Base-by-base conservation (phyloP, 2,888 invertebrate species). In the Cerastis rubricosa region DNA sequence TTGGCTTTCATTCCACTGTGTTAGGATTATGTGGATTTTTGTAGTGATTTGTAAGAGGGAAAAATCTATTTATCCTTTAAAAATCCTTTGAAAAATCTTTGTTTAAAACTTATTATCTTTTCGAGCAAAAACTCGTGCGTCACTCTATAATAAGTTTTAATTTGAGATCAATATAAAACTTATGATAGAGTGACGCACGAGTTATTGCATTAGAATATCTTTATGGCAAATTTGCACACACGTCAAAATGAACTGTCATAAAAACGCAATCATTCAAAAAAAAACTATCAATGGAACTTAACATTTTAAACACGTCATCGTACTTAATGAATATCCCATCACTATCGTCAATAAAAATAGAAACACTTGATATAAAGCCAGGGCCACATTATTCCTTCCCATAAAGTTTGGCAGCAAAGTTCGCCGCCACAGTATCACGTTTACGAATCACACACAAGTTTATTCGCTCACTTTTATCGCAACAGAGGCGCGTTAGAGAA, bases 401-500 rank as follows among this genome's bases (percentile, higher is more conserved):
- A 83, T 51, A 87, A 83, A 85, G 84, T 88, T 89, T 80, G 81
- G 81, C 72, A 86, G 66, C 85, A 84, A 91, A 92, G 89, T 79
- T 77, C 76, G 82, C 85, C 91, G 90, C 88, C 89, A 86, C 87
- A 87, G 91, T 96, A 96, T 96, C 96, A 94, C 93, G 90, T 92
- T 92, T 90, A 91, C 91, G 93, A 94, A 96, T 96, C 96, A 92
- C 94, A 94, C 95, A 94, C 94, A 95, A 96, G 93, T 96, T 96
- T 94, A 96, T 95, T 95, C 95, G 94, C 92, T 93, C 93, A 91
- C 94, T 95, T 95, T 96, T 96, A 96, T 96, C 96, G 94, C 92
- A 88, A 91, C 90, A 91, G 89, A 90, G 91, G 94, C 92, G 94
- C 94, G 94, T 94, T 95, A 95, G 93, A 88, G 91, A 94, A 95